Base-by-base conservation (phyloP, 1,140 invertebrate species). In the Ostrea edulis region DNA sequence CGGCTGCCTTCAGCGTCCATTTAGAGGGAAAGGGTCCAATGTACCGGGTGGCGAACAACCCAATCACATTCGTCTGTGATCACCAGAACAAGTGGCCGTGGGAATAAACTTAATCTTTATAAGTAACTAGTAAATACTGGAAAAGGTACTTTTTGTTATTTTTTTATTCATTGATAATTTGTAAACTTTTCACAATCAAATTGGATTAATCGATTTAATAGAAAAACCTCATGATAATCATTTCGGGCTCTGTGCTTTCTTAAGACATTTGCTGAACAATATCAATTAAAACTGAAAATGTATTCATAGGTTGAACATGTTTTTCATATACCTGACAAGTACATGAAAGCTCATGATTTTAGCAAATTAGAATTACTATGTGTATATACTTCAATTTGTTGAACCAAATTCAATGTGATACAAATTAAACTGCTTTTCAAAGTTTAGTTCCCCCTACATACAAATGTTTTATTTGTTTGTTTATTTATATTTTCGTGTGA, bases 51-150 rank as follows among this genome's bases (percentile, higher is more conserved):
- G 14, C 12, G 4, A 77, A 29, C 29, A 7, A 17, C 68, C 68
- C 68, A 29, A 77, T 77, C 22, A 77, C 68, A 29, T 77, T 77
- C 35, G 68, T 77, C 68, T 77, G 68, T 77, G 68, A 77, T 77
- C 68, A 77, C 29, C 68, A 77, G 29, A 77, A 77, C 29, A 77
- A 77, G 25, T 77, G 68, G 68, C 68, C 68, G 29, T 77, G 68
- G 68, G 68, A 77, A 25, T 71, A 77, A 77, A 77, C 25, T 17
- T 14, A 62, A 62, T 29, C 9, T 25, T 77, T 77, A 35, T 35
- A 29, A 14, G 12, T 35, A 29, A 35, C 65, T 29, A 77, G 68
- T 77, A 77, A 77, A 77, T 77, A 35, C 29, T 77, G 68, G 68
- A 77, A 77, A 35, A 29, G 68, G 68, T 77, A 29, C 29, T 35